phyloP scores from a whole-genome alignment of 2,888 invertebrate species.

The Magallana nippona region DNA sequence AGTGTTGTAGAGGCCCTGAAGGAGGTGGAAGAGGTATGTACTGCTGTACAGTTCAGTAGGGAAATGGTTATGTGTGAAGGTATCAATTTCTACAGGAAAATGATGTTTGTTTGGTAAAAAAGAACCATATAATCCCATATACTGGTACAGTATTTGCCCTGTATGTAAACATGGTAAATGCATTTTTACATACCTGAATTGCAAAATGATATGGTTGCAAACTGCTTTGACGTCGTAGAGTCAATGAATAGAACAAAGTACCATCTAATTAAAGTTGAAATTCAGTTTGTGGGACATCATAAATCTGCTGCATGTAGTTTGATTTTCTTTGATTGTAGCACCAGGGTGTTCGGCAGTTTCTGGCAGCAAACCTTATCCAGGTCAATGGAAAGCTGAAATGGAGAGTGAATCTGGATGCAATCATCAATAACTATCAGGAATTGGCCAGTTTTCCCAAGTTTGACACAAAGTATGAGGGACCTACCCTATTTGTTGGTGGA shows the following conservation, averaged over 20 bases:
- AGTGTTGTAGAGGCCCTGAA: slow-evolving; percentile 85
- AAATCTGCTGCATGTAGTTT: neutral
- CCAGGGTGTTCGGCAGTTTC: slow-evolving; percentile 86
- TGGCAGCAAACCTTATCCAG: slow-evolving; percentile 92
- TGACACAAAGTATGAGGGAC: slow-evolving; percentile 83
- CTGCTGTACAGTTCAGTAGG: neutral
- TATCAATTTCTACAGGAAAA: neutral
- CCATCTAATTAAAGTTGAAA: no score
- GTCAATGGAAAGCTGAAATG: slow-evolving; percentile 84
- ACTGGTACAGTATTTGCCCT: no score
- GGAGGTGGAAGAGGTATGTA: slow-evolving; percentile 59
- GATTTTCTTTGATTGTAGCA: slow-evolving; percentile 78
- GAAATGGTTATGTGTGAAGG: neutral
- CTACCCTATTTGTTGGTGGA: slow-evolving; percentile 92
- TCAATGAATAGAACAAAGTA: no score
- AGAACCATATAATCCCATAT: no score
- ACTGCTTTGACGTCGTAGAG: no score
- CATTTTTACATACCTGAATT: no score
- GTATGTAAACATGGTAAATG: no score
- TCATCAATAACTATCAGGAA: slow-evolving; percentile 85
- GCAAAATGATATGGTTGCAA: no score
- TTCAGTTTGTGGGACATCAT: neutral
- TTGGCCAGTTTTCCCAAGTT: slow-evolving; percentile 85
- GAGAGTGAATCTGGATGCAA: slow-evolving; percentile 89
- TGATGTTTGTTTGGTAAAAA: neutral